Percentiles rank a stretch among this genome's conserved stretches.
Evolutionary conservation across 64 coral and sea anemone genomes (phyloP).

Genomic region (Actinia tenebrosa): DNA sequence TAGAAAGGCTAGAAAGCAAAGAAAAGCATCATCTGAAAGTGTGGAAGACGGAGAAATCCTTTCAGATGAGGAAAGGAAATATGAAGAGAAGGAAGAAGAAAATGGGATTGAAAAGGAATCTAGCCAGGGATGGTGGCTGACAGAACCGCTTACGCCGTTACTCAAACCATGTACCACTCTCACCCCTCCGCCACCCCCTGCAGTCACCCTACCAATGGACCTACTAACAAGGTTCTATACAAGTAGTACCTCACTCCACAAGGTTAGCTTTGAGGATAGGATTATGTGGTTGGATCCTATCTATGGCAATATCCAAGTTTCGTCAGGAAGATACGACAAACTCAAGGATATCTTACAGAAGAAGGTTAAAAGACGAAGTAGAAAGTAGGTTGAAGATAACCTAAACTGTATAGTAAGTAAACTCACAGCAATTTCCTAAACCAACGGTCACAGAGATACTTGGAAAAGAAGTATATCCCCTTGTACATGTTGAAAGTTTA

Average conservation of each 20-base stretch:
- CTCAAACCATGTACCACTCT: constrained; percentile 24
- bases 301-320: constrained; percentile 75
- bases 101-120: constrained; percentile 30
- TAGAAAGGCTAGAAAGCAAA: background rate
- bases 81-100: constrained; percentile 16
- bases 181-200: constrained; percentile 67
- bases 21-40: background rate
- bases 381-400: background rate
- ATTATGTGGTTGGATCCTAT: constrained; percentile 92
- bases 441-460: no score
- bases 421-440: no score
- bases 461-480: no score
- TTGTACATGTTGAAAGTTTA: no score
- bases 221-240: constrained; percentile 87
- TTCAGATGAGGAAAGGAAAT: constrained; percentile 56
- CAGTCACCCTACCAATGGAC: constrained; percentile 73
- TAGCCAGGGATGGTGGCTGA: constrained; percentile 69
- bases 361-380: background rate
- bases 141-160: constrained; percentile 45
- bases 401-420: background rate
- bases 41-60: constrained; percentile 71
- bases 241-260: constrained; percentile 78
- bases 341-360: constrained; percentile 67
- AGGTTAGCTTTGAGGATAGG: constrained; percentile 84
- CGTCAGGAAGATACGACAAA: constrained; percentile 77